Evolutionary conservation across 2,113 vertebrate species (phyloP).

Genomic region (Sapayoa aenigma): DNA sequence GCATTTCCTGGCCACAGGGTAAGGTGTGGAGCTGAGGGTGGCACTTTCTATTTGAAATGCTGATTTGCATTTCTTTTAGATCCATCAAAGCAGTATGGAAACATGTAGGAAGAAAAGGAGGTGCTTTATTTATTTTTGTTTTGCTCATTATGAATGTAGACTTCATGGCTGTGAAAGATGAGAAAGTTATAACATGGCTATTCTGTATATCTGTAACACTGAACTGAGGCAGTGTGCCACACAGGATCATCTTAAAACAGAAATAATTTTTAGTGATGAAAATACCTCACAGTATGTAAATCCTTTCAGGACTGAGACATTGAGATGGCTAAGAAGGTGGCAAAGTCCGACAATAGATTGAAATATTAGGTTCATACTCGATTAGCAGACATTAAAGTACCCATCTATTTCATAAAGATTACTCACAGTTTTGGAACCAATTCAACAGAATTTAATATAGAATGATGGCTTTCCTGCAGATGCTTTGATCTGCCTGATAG

Average conservation of each 20-base stretch:
- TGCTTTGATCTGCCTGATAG: slow-evolving; percentile 19
- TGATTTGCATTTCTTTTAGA: slow-evolving; percentile 4
- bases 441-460: neutral
- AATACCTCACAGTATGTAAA: neutral
- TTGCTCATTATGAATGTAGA: neutral
- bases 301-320: neutral
- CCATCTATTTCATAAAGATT: neutral
- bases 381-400: neutral
- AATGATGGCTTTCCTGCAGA: neutral
- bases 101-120: neutral
- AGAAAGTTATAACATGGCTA: neutral
- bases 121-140: neutral
- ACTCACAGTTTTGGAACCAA: neutral
- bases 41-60: neutral
- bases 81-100: neutral
- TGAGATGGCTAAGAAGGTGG: neutral
- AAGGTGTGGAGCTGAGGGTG: neutral
- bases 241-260: neutral
- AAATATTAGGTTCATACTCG: neutral
- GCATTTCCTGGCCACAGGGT: neutral
- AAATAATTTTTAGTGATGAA: neutral
- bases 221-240: neutral
- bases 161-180: neutral
- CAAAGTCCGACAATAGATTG: neutral
- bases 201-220: neutral